Evolutionary conservation across 64 coral and sea anemone genomes (phyloP), one percentile per base, ranked within the genome.

Genomic region (Stylophora pistillata): DNA sequence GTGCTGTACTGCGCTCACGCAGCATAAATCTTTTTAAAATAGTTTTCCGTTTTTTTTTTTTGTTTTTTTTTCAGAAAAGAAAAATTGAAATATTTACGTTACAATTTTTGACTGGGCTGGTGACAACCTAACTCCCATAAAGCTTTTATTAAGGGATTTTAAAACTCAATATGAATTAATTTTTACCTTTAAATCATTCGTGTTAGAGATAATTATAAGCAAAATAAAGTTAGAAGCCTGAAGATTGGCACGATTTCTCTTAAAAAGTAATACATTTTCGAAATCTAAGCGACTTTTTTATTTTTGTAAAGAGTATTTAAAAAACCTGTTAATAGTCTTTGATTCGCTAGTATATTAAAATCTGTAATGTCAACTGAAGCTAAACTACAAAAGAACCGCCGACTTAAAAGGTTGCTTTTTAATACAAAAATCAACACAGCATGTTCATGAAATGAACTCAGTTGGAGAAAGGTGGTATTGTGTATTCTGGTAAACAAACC

Each of bases 401-500:
- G 58, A 59, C 27, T 59, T 27, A 29, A 79, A 21, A 59, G 53
- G 25, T 79, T 58, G 55, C 56, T 79, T 13, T 31, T 60, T 79
- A 79, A 79, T 79, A 56, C 25, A 79, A 79, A 79, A 79, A 79
- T 60, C 55, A 79, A 79, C 31, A 79, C 27, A 59, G n/a, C 26
- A 79, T 59, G 77, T 79, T 61, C 77, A 79, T 79, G 77, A 79
- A 79, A 61, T 79, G 18, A 59, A 56, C 56, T 79, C 32, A 60
- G 14, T 31, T 18, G 56, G 16, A 60, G 56, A 32, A 60, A 60
- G 77, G 77, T 56, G 77, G 13, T 27, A 59, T 30, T 60, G 77
- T 79, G 56, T 79, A 79, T 30, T 30, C 27, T 79, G 55, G n/a
- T 26, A 27, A 59, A 17, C 0, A 30, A 31, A 59, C 56, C 59